Base-by-base conservation (phyloP, 2,797 vertebrate species). In the Lithobates sylvaticus region DNA sequence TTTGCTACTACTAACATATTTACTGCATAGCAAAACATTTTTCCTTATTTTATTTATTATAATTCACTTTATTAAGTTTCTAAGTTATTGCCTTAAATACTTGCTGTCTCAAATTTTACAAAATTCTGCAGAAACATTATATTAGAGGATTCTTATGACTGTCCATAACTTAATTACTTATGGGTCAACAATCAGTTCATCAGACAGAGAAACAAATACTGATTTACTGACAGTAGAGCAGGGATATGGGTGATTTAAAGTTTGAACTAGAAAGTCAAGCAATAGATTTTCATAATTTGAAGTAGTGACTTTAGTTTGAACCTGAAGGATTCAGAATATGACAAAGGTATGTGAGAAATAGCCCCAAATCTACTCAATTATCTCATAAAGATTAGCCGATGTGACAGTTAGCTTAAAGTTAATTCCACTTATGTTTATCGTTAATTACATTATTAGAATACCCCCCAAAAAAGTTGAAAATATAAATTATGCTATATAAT, bases 161-260 rank as follows among this genome's bases (percentile, higher is more conserved):
- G 78, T 70, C 79, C 85, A 76, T 86, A 76, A 86, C 71, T 76
- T 81, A 86, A 86, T 86, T 69, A 81, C 64, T 58, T 79, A 74
- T 16, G 44, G 72, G 71, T 81, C 84, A 86, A 76, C 73, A 67
- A 76, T 44, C 44, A 75, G 70, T 86, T 68, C 44, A 58, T 86
- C 71, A 81, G 69, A 69, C 32, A 68, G 72, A 76, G 78, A 16
- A 39, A 65, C 26, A 84, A 84, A 78, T 78, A 77, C 64, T 78
- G 70, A 76, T 80, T 85, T 80, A 69, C 61, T 76, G 78, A 73
- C 27, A 54, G 70, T 39, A 81, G 23, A 76, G 6, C 12, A 44
- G 67, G 76, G 72, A 72, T 72, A 42, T 77, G 44, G 26, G 32
- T 64, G 67, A 84, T 78, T 84, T 44, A 15, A 42, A 78, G 47